phyloP scores from a whole-genome alignment of 2,113 vertebrate species.

The Grammomys dolichurus region DNA sequence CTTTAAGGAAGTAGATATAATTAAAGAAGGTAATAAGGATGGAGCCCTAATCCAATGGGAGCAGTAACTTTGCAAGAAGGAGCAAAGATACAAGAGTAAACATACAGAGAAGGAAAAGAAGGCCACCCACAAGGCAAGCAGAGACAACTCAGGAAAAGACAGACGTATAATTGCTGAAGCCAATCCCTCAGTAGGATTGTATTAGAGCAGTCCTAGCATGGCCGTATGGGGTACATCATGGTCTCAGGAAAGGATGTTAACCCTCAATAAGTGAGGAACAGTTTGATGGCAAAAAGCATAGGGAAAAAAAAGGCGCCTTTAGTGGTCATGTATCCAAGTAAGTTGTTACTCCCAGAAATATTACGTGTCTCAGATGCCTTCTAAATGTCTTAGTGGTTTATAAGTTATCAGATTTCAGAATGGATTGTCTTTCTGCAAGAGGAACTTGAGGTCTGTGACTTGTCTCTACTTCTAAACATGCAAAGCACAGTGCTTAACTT shows the following conservation, averaged over 20 bases:
- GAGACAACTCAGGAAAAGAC: neutral
- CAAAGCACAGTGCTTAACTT: neutral
- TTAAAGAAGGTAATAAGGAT: neutral
- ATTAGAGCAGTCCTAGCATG: neutral
- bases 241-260: neutral
- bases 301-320: neutral
- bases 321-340: neutral
- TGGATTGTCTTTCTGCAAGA: neutral
- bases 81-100: neutral
- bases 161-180: neutral
- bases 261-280: rapidly evolving
- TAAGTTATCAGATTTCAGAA: neutral
- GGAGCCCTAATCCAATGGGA: neutral
- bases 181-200: rapidly evolving
- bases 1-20: neutral
- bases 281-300: neutral
- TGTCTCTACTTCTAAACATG: neutral
- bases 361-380: neutral
- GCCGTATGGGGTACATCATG: rapidly evolving
- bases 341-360: neutral
- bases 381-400: neutral
- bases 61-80: neutral
- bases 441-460: neutral
- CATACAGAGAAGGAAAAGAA: neutral
- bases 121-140: neutral